Base-by-base conservation (phyloP, 2,888 invertebrate genomes). In the Ophioninae sp. region DNA sequence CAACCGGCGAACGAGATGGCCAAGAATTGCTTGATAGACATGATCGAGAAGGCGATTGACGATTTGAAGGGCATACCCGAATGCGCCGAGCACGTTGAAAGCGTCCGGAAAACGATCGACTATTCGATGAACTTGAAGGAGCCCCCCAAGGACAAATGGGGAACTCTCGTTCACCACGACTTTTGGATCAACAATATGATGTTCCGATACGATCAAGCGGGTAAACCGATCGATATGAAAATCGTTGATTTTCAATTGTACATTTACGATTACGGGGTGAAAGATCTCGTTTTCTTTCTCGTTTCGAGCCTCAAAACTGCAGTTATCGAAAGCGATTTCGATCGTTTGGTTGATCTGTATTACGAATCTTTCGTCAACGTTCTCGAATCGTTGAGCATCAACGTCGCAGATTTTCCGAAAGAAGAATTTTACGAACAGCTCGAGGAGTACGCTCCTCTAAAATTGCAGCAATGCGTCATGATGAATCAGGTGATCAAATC, bases 171-270 rank as follows among this genome's bases (percentile, higher is more conserved):
- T 0, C 93, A 93, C 81, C 88, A 88, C 59, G 93, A 93, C 80
- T 92, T 92, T 79, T 93, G 93, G 93, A 91, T 92, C 6, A 93
- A 93, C 86, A 93, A 93, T 69, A 93, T 93, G 90, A 89, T 93
- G 90, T 93, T 92, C 78, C 87, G 88, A 10, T 87, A 90, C 64
- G 87, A 90, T 64, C 86, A 89, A 13, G 76, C 83, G 1, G 87
- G 89, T 0, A 75, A 83, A 0, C 85, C 89, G 8, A 30, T 85
- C 6, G 89, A 88, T 20, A 89, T 93, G 89, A 93, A 93, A 73
- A 92, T 93, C n/a, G 90, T 93, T 0, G 93, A 93, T 79, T 93
- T 93, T 70, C 93, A 93, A 81, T 79, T 93, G 23, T 86, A 87
- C 21, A 5, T 84, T 7, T 90, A 89, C 67, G 89, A 91, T 61